Evolutionary conservation across 1,140 invertebrate species (phyloP), one percentile per base, ranked within the genome.

Genomic region (Calephelis nemesis): DNA sequence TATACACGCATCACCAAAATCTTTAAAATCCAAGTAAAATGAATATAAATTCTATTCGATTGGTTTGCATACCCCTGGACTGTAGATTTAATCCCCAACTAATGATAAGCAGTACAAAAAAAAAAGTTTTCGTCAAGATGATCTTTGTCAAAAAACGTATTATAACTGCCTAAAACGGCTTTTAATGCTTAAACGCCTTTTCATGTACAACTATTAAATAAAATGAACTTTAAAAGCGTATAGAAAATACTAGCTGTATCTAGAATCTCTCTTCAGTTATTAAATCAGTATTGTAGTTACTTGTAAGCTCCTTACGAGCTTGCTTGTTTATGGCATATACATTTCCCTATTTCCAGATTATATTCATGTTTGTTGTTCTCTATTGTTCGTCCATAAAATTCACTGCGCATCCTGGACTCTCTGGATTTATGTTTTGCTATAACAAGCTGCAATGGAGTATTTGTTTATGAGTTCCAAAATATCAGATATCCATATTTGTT

Each of bases 361-460:
- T 62, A 60, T 73, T 67, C 60, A 42, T 58, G 54, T 62, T 50
- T 62, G 63, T 13, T 67, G 39, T 30, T 39, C 52, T 58, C 52
- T 58, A 39, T 58, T 39, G 30, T 58, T 58, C 52, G 12, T 39
- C 52, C 30, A 58, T 58, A 58, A 58, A 30, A 58, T 58, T 58
- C 19, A 58, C 52, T 1, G 19, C 8, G 52, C 8, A 30, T 6
- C 19, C 30, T 39, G 52, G 9, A 58, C 30, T 58, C 52, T 58
- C 4, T 5, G 19, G 19, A 58, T 39, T 39, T 58, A 58, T 15
- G 30, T 15, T 12, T 58, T 58, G 30, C 8, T 39, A 10, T 58
- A 30, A 5, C 52, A 4, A 39, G 19, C 19, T 30, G 4, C 9
- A 39, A 7, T 9, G 9, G 30, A 58, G 10, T 9, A 30, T 2